Percentiles rank a stretch among this genome's conserved stretches.
Conservation (phyloP, 1,140 invertebrate species). For the Drusus annulatus region DNA sequence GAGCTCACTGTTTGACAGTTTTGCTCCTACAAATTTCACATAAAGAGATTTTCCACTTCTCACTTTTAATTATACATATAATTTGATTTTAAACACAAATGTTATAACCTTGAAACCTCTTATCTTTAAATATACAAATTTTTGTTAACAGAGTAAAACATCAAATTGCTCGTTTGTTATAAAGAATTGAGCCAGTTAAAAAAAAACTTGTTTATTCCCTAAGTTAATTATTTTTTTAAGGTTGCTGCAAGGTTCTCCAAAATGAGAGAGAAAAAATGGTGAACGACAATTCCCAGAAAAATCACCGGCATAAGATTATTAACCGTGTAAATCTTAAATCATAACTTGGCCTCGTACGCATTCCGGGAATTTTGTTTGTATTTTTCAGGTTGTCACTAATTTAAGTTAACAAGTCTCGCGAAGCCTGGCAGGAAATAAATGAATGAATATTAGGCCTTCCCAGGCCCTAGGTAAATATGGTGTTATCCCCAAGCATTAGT, state of each 20-base stretch:
- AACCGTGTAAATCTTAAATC: background rate
- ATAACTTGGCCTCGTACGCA: background rate
- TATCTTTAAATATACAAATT: too few species aligned
- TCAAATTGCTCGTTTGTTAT: too few species aligned
- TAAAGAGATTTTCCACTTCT: too few species aligned
- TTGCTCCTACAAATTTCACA: too few species aligned
- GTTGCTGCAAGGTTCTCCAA: background rate
- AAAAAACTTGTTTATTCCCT: too few species aligned
- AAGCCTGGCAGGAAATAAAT: background rate
- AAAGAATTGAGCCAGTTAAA: too few species aligned
- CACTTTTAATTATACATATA: too few species aligned
- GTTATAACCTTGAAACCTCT: too few species aligned
- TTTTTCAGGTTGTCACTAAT: constrained; percentile 3
- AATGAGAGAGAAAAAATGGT: background rate
- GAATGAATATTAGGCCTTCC: constrained; percentile 6
- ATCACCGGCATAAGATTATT: background rate
- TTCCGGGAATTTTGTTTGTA: background rate
- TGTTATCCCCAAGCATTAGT: too few species aligned
- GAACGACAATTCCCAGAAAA: background rate
- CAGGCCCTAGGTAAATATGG: constrained; percentile 12
- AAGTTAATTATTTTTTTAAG: background rate
- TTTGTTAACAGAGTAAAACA: too few species aligned
- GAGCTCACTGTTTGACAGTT: too few species aligned
- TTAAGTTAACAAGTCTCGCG: constrained; percentile 15
- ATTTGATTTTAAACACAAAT: too few species aligned